Percentiles rank a stretch among this genome's conserved stretches.
Evolutionary conservation across 2,797 vertebrate species (phyloP).

Genomic region (Neosilurus hyrtlii): DNA sequence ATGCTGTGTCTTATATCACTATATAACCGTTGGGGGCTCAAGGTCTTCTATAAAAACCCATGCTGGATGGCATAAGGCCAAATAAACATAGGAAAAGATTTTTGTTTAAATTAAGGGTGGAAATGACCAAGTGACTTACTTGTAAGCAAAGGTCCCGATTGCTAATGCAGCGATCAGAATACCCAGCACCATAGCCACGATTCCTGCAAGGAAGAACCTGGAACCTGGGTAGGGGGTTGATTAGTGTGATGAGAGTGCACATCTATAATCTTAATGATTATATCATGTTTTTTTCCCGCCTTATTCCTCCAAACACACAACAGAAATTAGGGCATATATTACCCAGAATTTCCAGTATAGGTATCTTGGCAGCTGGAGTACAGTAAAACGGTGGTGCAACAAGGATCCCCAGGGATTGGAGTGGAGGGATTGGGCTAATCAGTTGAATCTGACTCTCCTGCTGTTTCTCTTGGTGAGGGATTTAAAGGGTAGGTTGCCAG

Average conservation of each 20-base stretch:
- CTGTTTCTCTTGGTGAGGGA: no score
- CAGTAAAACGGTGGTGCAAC: neutral
- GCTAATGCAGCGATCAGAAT: conserved; percentile 66
- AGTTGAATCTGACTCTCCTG: no score
- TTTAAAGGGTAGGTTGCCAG: no score
- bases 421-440: no score
- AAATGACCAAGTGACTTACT: conserved; percentile 62
- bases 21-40: neutral
- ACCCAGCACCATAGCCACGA: conserved; percentile 67
- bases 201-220: conserved; percentile 59
- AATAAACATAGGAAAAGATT: neutral
- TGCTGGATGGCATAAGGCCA: no score
- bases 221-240: conserved; percentile 52
- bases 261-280: neutral
- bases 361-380: neutral
- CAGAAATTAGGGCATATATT: neutral
- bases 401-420: neutral
- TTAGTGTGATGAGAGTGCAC: neutral
- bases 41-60: no score
- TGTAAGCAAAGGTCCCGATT: conserved; percentile 72
- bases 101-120: neutral
- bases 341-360: neutral
- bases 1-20: neutral
- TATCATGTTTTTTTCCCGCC: neutral
- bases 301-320: neutral